Conservation (phyloP, 1,140 invertebrate species). For the Caenorhabditis remanei region DNA sequence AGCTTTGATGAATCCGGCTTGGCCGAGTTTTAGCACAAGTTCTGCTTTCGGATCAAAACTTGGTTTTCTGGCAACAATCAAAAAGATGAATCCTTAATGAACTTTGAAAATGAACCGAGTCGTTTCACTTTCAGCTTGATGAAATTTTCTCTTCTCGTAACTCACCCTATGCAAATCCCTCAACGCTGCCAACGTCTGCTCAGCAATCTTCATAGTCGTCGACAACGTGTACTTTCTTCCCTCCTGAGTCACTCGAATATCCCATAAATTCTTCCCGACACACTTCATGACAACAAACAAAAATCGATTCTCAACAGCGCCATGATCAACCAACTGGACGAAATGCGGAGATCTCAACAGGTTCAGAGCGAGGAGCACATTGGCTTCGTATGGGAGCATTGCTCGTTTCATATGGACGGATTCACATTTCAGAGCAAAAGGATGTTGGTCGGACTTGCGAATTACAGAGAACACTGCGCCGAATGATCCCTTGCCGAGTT, state of each 20-base stretch:
- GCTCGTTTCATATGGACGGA: conserved; percentile 33
- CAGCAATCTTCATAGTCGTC: conserved; percentile 49
- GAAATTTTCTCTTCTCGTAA: background rate
- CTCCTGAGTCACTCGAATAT: conserved; percentile 30
- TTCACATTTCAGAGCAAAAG: conserved; percentile 59
- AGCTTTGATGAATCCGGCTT: no score
- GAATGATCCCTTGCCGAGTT: conserved; percentile 58
- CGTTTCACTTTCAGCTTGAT: no score
- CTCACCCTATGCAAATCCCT: conserved; percentile 41
- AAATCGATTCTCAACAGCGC: conserved; percentile 46
- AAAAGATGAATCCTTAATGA: no score
- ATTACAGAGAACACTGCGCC: conserved; percentile 55
- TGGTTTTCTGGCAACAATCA: no score
- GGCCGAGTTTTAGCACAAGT: no score
- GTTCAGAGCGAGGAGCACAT: conserved; percentile 22
- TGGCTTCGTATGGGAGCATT: conserved; percentile 34
- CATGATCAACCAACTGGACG: conserved; percentile 42
- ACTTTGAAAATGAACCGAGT: no score
- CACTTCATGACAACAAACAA: conserved; percentile 51
- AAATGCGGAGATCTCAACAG: conserved; percentile 46
- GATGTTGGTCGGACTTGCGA: conserved; percentile 10
- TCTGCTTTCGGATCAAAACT: no score
- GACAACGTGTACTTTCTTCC: conserved; percentile 38
- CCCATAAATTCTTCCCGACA: conserved; percentile 60
- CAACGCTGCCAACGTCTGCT: conserved; percentile 44